A percentile compares a stretch with the other conserved stretches of the same genome.
Conservation (phyloP, 1,140 invertebrate genomes). For the Anoplophora glabripennis region DNA sequence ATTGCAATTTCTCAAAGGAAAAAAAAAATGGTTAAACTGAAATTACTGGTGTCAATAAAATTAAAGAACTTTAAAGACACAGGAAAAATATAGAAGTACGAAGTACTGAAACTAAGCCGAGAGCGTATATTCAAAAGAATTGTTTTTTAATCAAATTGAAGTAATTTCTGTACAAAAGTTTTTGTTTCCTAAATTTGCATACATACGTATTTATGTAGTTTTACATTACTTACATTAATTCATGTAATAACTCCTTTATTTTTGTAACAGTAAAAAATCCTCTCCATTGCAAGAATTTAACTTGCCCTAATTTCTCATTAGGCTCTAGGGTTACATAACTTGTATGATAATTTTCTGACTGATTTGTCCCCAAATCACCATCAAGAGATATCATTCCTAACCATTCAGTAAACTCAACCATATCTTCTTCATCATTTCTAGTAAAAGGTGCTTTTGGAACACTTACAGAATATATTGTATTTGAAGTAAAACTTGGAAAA, state of each 20-base stretch:
- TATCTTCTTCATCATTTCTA: conserved; percentile 34
- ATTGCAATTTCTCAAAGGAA: too few species aligned
- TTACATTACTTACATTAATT: conserved; percentile 41
- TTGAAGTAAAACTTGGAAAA: conserved; percentile 44
- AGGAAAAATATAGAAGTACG: too few species aligned
- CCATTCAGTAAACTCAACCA: conserved; percentile 54
- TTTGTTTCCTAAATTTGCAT: background rate
- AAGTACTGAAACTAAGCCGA: too few species aligned
- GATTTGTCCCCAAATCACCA: conserved; percentile 46
- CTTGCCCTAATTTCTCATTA: conserved; percentile 37
- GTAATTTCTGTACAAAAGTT: background rate
- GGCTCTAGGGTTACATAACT: conserved; percentile 47
- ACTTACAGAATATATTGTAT: conserved; percentile 44
- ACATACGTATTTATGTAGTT: conserved; percentile 5
- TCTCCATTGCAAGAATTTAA: conserved; percentile 50
- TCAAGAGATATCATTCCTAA: conserved; percentile 53
- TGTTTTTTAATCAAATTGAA: too few species aligned
- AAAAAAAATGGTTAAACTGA: too few species aligned
- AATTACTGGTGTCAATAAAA: too few species aligned
- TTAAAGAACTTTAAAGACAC: too few species aligned
- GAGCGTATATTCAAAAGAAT: too few species aligned
- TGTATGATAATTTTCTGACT: conserved; percentile 40
- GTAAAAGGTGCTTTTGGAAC: conserved; percentile 45
- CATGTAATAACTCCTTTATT: conserved; percentile 47
- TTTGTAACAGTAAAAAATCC: conserved; percentile 53